phyloP scores from a whole-genome alignment of 2,888 invertebrate genomes.

The Autographa pulchrina region DNA sequence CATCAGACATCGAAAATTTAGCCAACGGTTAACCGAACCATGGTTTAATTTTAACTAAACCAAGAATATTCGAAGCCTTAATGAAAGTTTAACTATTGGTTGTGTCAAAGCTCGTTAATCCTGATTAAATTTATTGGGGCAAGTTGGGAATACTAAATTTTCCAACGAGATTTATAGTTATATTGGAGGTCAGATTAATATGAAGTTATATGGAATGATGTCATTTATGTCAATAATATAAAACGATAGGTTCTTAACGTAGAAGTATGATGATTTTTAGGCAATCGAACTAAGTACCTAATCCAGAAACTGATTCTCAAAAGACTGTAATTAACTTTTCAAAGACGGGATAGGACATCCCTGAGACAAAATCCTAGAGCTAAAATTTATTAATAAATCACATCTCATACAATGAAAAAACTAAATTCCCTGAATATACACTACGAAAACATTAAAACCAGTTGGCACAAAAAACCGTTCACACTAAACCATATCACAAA shows the following conservation, averaged over 20 bases:
- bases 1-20: neutral
- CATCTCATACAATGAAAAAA: neutral
- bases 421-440: no score
- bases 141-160: neutral
- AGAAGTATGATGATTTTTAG: no score
- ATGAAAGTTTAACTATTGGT: slow-evolving; percentile 3
- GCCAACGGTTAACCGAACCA: neutral
- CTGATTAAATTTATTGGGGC: slow-evolving; percentile 4
- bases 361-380: no score
- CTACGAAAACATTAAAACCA: no score
- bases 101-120: slow-evolving; percentile 4
- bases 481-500: neutral
- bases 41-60: slow-evolving; percentile 1
- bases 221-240: neutral
- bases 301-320: no score
- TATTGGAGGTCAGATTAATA: neutral
- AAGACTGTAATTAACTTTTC: no score
- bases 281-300: no score
- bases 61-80: slow-evolving; percentile 1
- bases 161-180: neutral
- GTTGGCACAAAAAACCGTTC: no score
- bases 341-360: no score
- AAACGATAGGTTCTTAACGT: no score
- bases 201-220: neutral
- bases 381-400: no score